These are phyloP conservation scores for Eupithecia subumbrata DNA, from an alignment of 2,888 invertebrate species.

Conservation along the genomic window DNA sequence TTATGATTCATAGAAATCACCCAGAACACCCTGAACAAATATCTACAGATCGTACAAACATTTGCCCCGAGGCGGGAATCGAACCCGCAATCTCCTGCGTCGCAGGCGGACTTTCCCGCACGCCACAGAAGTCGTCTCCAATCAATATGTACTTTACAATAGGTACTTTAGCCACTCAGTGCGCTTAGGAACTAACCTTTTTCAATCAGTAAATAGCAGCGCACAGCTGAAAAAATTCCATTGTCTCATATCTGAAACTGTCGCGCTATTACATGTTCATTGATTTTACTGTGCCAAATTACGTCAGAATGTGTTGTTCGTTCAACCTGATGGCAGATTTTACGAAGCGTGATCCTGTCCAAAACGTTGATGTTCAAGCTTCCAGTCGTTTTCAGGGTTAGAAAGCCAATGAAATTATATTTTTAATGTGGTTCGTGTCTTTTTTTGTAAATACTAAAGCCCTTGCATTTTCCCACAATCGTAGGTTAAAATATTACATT, in stretches of 20 bases:
- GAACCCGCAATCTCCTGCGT: no score
- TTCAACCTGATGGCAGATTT: constrained; percentile 21
- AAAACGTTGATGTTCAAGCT: neutral
- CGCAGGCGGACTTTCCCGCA: no score
- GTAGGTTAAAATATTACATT: no score
- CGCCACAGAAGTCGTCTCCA: no score
- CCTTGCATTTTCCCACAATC: neutral
- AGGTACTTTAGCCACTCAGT: neutral
- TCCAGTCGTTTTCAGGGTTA: neutral
- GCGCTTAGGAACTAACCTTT: constrained; percentile 15
- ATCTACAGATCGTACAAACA: no score
- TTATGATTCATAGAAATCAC: no score
- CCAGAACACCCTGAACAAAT: no score
- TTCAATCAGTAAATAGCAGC: constrained; percentile 53
- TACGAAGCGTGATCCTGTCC: neutral
- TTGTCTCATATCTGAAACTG: constrained; percentile 53
- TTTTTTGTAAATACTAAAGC: neutral
- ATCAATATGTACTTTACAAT: no score
- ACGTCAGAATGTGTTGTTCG: constrained; percentile 25
- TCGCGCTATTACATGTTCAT: constrained; percentile 27
- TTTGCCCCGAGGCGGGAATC: no score
- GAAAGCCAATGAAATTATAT: neutral
- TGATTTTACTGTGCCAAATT: constrained; percentile 30
- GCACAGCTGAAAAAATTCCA: constrained; percentile 58
- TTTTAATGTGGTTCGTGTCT: neutral